phyloP scores from a whole-genome alignment of 2,888 invertebrate genomes.

The Trimorus sp. region DNA sequence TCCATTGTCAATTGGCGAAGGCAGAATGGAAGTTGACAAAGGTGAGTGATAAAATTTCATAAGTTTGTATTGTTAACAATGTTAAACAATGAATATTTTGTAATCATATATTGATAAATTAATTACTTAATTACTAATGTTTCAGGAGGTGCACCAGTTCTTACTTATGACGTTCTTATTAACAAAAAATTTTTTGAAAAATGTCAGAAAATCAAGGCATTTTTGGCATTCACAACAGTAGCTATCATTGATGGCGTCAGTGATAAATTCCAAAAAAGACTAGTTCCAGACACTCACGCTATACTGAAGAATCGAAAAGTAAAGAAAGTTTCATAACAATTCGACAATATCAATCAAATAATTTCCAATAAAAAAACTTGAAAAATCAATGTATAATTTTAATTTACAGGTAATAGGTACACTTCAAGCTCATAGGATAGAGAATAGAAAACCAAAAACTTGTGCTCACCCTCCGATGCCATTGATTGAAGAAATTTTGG shows the following conservation, averaged over 20 bases:
- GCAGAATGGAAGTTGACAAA: slow-evolving; percentile 90
- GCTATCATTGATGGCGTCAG: slow-evolving; percentile 90
- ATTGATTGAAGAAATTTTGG: slow-evolving; percentile 85
- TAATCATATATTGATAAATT: too few relatives aligned
- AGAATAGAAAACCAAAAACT: slow-evolving; percentile 86
- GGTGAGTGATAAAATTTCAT: slow-evolving; percentile 75
- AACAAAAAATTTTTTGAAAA: slow-evolving; percentile 90
- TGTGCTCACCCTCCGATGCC: slow-evolving; percentile 78
- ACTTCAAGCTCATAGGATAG: slow-evolving; percentile 88
- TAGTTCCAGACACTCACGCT: slow-evolving; percentile 86
- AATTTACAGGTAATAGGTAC: slow-evolving; percentile 84
- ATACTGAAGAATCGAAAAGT: slow-evolving; percentile 88
- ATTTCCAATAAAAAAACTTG: neutral
- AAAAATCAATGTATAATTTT: slow-evolving; percentile 2
- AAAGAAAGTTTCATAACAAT: too few relatives aligned
- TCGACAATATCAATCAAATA: too few relatives aligned
- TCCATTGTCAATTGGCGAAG: slow-evolving; percentile 95
- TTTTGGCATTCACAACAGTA: slow-evolving; percentile 90
- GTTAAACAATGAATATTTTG: too few relatives aligned
- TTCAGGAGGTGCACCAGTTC: slow-evolving; percentile 86
- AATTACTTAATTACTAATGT: slow-evolving; percentile 14
- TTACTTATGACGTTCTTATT: slow-evolving; percentile 92
- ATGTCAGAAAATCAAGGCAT: slow-evolving; percentile 87
- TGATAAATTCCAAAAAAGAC: slow-evolving; percentile 88
- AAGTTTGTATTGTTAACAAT: too few relatives aligned